phyloP scores from a whole-genome alignment of 37 sponge, comb jelly and placozoan species.

The Chondrosia reniformis region DNA sequence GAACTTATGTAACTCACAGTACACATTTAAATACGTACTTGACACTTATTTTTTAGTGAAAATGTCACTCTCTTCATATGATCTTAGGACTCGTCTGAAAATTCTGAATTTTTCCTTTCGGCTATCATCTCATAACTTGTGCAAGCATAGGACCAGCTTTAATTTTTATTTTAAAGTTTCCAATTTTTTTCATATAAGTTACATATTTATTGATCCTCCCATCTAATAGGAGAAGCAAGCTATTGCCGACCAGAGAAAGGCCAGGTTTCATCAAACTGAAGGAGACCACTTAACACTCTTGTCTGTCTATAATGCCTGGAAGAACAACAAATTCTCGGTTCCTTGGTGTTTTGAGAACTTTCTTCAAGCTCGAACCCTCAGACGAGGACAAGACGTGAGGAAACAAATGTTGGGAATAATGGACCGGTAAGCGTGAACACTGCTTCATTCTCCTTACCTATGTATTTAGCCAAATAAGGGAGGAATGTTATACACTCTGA shows the following conservation, averaged over 20 bases:
- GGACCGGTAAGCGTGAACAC: conserved; percentile 72
- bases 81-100: neutral
- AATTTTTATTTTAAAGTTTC: too few species aligned
- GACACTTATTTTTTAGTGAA: neutral
- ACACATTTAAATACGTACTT: neutral
- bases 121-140: too few species aligned
- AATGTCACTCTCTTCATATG: too few species aligned
- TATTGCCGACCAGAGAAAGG: conserved; percentile 92
- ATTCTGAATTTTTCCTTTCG: neutral
- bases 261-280: conserved; percentile 95
- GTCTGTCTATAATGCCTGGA: conserved; percentile 98
- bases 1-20: too few species aligned
- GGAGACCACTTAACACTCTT: conserved; percentile 97
- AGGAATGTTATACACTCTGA: too few species aligned
- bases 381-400: conserved; percentile 87
- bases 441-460: too few species aligned
- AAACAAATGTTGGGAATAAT: conserved; percentile 99
- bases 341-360: conserved; percentile 99
- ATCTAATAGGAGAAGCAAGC: conserved; percentile 91
- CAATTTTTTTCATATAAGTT: too few species aligned
- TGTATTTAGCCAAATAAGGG: too few species aligned
- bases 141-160: too few species aligned
- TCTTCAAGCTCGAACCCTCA: conserved; percentile 87
- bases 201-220: too few species aligned
- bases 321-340: conserved; percentile 93